Conservation (phyloP, 2,888 invertebrate species). For the Sminthurides aquaticus region DNA sequence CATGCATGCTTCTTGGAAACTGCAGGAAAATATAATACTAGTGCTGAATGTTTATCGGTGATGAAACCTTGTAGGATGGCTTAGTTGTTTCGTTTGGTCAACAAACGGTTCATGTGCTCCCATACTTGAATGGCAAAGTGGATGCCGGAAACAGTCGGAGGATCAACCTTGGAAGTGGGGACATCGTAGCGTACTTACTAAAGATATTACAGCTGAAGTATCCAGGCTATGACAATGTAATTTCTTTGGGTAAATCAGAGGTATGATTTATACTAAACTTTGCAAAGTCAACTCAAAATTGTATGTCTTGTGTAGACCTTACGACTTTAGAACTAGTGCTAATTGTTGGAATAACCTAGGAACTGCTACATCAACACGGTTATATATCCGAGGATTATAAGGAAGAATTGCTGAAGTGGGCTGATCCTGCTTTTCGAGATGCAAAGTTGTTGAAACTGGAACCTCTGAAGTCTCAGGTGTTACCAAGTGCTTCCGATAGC, state of each 20-base stretch:
- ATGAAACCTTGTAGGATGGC: constrained; percentile 55
- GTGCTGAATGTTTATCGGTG: no score
- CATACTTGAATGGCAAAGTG: constrained; percentile 65
- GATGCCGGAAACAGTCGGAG: constrained; percentile 65
- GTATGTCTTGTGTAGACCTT: no score
- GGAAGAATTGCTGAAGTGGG: constrained; percentile 72
- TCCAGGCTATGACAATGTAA: constrained; percentile 79
- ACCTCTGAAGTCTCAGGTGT: constrained; percentile 73
- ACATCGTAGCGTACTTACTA: constrained; percentile 75
- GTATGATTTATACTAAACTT: constrained; percentile 46
- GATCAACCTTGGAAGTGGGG: constrained; percentile 80
- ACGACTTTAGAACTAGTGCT: no score
- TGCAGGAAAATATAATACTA: no score
- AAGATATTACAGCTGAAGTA: constrained; percentile 84
- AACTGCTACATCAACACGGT: constrained; percentile 73
- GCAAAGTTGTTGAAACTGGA: constrained; percentile 50
- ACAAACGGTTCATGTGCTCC: constrained; percentile 79
- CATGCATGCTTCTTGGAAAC: background rate
- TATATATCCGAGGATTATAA: constrained; percentile 70
- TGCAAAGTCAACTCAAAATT: background rate
- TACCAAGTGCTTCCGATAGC: constrained; percentile 69
- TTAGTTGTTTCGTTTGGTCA: constrained; percentile 79
- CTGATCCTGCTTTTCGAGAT: constrained; percentile 48
- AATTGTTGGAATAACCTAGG: constrained; percentile 48
- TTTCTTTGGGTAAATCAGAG: constrained; percentile 78